Base-by-base conservation (phyloP, 2,888 invertebrate genomes). In the Lepidonotus clava region DNA sequence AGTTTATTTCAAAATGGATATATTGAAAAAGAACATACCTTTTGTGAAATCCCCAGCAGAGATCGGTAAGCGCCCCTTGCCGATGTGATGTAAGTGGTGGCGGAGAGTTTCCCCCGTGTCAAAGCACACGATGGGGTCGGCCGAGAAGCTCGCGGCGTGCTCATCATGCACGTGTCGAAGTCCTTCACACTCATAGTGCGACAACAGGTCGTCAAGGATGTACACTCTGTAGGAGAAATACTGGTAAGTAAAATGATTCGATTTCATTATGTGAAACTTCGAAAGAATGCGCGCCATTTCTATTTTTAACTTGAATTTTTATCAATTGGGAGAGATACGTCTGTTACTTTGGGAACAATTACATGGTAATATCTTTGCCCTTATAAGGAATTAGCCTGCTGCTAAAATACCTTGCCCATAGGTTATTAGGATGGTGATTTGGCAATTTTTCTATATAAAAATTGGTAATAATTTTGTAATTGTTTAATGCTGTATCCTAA, bases 51-150 rank as follows among this genome's bases (percentile, higher is more conserved):
- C 61, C 18, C 34, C 28, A 4, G 8, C 14, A 1, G 84, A 84
- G 46, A 84, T 28, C 11, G n/a, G 34, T 14, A 56, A n/a, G 38
- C 32, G 24, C 18, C 21, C 4, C 18, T 56, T 51, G 14, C 84
- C 56, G 5, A 84, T 28, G 24, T 56, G 38, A 32, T 36, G 32
- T n/a, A 84, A 36, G 36, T 84, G 84, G 8, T 84, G 84, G 18
- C 38, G 24, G 32, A 84, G 14, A 28, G 84, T 84, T 6, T 53
- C 84, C 34, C 32, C 1, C 8, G 53, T 21, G 11, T 32, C 84
- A 34, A 84, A 84, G 36, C 84, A 84, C 18, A 84, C 32, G 56
- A 84, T 84, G 18, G 84, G 84, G 34, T 84, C 53, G 4, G 28
- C 32, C 14, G 84, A 84, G 18, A 83, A 21, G 36, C 28, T 21